Base-by-base conservation (phyloP, 92 coral and sea anemone genomes). In the Heteractis magnifica region DNA sequence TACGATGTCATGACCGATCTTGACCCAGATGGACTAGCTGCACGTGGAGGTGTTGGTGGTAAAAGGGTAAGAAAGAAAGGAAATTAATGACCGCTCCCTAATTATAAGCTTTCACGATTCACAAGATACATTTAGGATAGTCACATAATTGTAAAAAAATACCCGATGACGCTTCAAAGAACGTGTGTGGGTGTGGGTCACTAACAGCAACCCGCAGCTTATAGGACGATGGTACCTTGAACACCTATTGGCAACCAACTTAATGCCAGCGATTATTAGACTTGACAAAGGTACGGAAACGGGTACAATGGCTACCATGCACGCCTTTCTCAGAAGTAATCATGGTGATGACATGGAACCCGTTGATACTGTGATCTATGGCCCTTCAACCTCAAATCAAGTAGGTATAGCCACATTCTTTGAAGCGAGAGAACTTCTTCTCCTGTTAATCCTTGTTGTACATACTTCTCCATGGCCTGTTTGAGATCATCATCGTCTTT, bases 91-190 rank as follows among this genome's bases (percentile, higher is more conserved):
- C 16, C 70, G 70, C 19, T n/a, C 70, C 70, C 70, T 14, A 62
- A 62, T 6, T 62, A 13, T 62, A 20, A 13, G 70, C 21, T 13
- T 14, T 89, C 90, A 6, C 81, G 91, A 89, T 26, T 89, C 91
- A 13, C 92, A 87, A 20, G 91, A 87, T 65, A 85, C 85, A 85
- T 81, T 91, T 16, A 88, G 70, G 70, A 62, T n/a, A n/a, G n/a
- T n/a, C n/a, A n/a, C n/a, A n/a, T n/a, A n/a, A n/a, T n/a, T n/a
- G n/a, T n/a, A n/a, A n/a, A n/a, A n/a, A n/a, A n/a, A n/a, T n/a
- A n/a, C n/a, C n/a, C n/a, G n/a, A n/a, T n/a, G n/a, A n/a, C n/a
- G n/a, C n/a, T n/a, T n/a, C n/a, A n/a, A n/a, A n/a, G n/a, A n/a
- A n/a, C n/a, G n/a, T n/a, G 56, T 62, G 3, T 20, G 70, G 16